Percentiles rank a stretch among this genome's conserved stretches.
Conservation (phyloP, 2,888 invertebrate genomes). For the Pachydiplax longipennis region DNA sequence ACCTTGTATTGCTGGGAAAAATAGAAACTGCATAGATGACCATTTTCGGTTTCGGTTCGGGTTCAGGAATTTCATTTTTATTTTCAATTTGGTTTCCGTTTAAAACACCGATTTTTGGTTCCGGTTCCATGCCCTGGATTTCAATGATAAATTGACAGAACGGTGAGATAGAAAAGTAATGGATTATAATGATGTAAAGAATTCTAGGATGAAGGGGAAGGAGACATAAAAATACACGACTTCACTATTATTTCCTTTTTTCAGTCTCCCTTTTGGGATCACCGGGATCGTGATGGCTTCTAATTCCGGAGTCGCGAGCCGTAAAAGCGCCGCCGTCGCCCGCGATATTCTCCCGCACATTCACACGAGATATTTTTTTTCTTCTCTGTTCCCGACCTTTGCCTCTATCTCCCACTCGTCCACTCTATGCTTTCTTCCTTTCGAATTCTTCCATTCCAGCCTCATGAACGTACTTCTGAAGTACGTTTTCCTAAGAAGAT, state of each 20-base stretch:
- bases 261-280: background rate
- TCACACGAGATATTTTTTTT: too few species aligned
- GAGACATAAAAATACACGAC: background rate
- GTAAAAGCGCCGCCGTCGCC: background rate
- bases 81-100: too few species aligned
- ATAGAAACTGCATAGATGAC: too few species aligned
- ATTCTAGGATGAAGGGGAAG: background rate
- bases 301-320: background rate
- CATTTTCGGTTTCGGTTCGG: too few species aligned
- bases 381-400: too few species aligned
- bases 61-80: too few species aligned
- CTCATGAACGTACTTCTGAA: background rate
- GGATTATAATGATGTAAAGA: background rate
- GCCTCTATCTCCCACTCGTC: background rate
- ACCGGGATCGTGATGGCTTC: background rate
- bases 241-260: background rate
- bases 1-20: too few species aligned
- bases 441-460: background rate
- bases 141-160: background rate
- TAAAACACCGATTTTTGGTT: too few species aligned
- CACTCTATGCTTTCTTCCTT: background rate
- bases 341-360: background rate
- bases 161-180: background rate
- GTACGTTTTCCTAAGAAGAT: too few species aligned
- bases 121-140: too few species aligned